These are phyloP conservation scores for Amphipyra berbera DNA, from an alignment of 2,888 invertebrate species.

Conservation along the genomic window DNA sequence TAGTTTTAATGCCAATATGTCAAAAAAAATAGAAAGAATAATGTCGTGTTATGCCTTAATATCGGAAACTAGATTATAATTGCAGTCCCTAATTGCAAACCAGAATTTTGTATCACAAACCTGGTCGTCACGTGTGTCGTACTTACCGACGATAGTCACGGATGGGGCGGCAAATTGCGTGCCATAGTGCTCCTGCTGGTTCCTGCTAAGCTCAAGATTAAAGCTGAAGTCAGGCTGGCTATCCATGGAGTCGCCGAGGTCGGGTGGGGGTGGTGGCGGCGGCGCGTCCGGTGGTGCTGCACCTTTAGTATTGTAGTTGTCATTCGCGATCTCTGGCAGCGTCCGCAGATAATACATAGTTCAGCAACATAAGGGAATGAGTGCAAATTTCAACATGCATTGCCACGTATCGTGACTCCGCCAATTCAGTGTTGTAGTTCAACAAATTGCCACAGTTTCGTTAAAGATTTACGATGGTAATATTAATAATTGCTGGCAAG, in stretches of 20 bases:
- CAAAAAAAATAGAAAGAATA: no score
- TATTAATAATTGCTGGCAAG: background rate
- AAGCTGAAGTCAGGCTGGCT: slow-evolving; percentile 89
- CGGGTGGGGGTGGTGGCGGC: slow-evolving; percentile 88
- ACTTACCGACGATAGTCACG: slow-evolving; percentile 87
- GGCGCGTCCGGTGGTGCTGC: slow-evolving; percentile 85
- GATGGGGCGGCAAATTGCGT: slow-evolving; percentile 90
- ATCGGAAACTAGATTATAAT: background rate
- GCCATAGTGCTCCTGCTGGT: slow-evolving; percentile 93
- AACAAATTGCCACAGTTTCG: slow-evolving; percentile 18
- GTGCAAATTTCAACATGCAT: slow-evolving; percentile 51
- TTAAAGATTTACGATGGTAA: background rate
- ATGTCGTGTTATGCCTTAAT: no score
- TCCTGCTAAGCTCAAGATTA: slow-evolving; percentile 92
- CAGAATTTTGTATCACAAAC: no score
- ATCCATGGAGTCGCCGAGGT: slow-evolving; percentile 77
- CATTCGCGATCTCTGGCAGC: slow-evolving; percentile 78
- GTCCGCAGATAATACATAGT: slow-evolving; percentile 70
- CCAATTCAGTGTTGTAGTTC: slow-evolving; percentile 7
- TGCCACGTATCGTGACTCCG: slow-evolving; percentile 4
- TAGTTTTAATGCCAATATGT: no score
- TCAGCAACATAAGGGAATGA: slow-evolving; percentile 55
- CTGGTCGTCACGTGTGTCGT: background rate
- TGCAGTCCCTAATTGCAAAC: slow-evolving; percentile 6
- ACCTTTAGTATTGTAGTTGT: slow-evolving; percentile 79